A percentile compares a stretch with the other conserved stretches of the same genome.
These are phyloP conservation scores for Guaruba guarouba DNA, from an alignment of 2,113 vertebrate species.

Conservation along the genomic window DNA sequence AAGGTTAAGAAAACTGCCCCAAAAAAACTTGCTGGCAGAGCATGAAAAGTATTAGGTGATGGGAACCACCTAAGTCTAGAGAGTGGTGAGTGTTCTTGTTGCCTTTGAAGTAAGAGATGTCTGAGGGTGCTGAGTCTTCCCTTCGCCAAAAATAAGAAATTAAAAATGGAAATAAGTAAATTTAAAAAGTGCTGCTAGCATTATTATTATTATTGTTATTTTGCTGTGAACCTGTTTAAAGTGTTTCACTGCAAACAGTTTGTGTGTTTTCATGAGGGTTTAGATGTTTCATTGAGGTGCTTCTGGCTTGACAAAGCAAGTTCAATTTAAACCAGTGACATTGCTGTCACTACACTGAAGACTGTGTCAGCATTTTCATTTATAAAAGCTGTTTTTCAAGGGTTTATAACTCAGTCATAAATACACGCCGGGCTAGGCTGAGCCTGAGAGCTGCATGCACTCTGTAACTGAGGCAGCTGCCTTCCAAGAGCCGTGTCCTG, in stretches of 20 bases:
- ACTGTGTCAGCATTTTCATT: constrained; percentile 32
- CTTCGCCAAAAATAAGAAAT: not conserved
- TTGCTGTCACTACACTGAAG: not conserved
- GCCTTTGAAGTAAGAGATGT: not conserved
- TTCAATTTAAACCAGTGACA: not conserved
- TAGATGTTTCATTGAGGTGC: not conserved
- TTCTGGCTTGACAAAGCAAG: constrained; percentile 19
- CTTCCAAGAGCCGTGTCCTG: not conserved
- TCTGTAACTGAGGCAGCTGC: not conserved
- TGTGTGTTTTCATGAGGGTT: not conserved
- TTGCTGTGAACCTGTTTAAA: not conserved
- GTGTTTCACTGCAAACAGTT: not conserved
- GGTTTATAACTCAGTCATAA: constrained; percentile 13
- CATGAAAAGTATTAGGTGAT: not conserved
- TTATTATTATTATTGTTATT: not conserved
- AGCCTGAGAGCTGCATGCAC: not conserved
- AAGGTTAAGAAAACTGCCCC: not conserved
- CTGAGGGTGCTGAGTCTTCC: not conserved
- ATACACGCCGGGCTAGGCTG: not conserved
- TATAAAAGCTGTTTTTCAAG: not conserved
- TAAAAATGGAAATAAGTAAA: not conserved
- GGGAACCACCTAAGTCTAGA: not conserved
- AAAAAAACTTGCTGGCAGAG: not conserved
- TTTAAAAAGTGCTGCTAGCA: too few relatives aligned
- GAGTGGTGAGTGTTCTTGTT: accelerated